Evolutionary conservation across 2,113 vertebrate species (phyloP), one percentile per base, ranked within the genome.

Genomic region (Atractosteus spatula): DNA sequence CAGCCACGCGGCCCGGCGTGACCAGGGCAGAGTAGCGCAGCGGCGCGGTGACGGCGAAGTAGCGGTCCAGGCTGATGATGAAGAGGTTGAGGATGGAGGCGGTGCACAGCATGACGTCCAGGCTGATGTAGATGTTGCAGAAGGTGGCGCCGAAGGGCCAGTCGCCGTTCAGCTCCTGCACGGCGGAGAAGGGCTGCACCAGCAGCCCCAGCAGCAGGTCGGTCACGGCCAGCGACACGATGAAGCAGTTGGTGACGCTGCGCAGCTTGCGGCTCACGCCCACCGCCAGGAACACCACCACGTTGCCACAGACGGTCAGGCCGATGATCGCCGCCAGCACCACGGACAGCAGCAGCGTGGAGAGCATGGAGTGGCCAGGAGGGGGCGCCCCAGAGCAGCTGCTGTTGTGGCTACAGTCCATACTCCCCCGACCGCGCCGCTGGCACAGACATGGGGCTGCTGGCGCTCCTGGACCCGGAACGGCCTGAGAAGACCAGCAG

Each of bases 61-160:
- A 99, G 56, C 97, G 94, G 80, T 99, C 97, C 1, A 99, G 86
- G 70, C 96, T 98, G 84, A 99, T 99, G 86, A 94, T 87, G 76
- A 98, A 88, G 47, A 99, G 94, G 72, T 96, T 97, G 75, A 99
- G 95, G 78, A 99, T 99, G 80, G 97, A 99, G 69, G 96, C 97
- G 0, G 97, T 99, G 85, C 95, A 98, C 47, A 99, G 86, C 97
- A 99, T 99, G 78, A 99, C 95, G 0, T 99, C 97, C 87, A 98
- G 85, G 78, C 95, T 99, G 79, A 84, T 91, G 72, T 99, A 98
- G 84, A 99, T 88, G 75, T 98, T 95, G 83, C 97, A 99, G 70
- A 98, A 88, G 76, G 80, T 79, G 0, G 85, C 84, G 56, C 94
- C 90, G 0, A 97, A 91, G 2, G 84, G 88, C 96, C 97, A 99